Base-by-base conservation (phyloP, 2,113 vertebrate species). In the Plecturocebus donacophilus region DNA sequence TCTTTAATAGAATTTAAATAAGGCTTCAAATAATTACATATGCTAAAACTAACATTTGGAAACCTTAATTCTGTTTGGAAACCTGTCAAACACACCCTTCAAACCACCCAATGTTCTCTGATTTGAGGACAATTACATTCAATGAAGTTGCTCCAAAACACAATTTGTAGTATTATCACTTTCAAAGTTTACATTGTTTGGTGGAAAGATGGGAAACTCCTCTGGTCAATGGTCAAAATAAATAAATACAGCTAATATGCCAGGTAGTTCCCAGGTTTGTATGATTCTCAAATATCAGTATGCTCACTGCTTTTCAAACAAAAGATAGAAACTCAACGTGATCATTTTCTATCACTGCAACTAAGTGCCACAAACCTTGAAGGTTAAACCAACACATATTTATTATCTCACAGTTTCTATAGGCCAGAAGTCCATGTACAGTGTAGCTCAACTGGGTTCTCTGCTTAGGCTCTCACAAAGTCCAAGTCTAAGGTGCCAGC, bases 1-100 rank as follows among this genome's bases (percentile, higher is more conserved):
- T 99, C 98, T 98, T 98, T 99, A 98, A 98, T 96, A 98, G 98
- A 98, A 97, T 98, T 99, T 99, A 99, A 99, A 99, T 98, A 99
- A 99, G 98, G 98, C 98, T 98, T 99, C 98, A 98, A 99, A 99
- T 98, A 98, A 98, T 98, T 98, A 98, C 97, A 98, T 97, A 97
- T 95, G 56, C 98, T 98, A 98, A 98, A 98, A 98, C 98, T 98
- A 99, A 98, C 97, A 98, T 98, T 98, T 98, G 97, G 96, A 98
- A 98, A 98, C 92, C 97, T 98, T 98, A 98, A 92, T 97, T 98
- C 97, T 89, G 6, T 98, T 96, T 90, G 98, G 97, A 98, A 98
- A 98, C 97, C 94, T 97, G 98, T 98, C 97, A 97, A 97, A 98
- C 95, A 90, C 96, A 97, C 96, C 87, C 93, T 97, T 98, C 95